Conservation (phyloP, 2,797 vertebrate genomes). For the Rachycentron canadum region DNA sequence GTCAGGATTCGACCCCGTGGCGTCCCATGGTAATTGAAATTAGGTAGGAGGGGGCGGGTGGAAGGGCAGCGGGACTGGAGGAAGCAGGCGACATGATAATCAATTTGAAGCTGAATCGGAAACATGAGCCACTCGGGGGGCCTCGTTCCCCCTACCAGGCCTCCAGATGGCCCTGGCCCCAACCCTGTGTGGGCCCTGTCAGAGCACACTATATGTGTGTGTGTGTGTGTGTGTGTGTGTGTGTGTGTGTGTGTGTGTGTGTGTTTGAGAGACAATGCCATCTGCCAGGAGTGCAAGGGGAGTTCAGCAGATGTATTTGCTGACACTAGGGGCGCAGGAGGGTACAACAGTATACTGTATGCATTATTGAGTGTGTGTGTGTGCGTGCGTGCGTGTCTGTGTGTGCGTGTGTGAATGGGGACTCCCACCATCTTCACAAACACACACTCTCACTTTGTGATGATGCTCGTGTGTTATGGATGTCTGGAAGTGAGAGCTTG, state of each 20-base stretch:
- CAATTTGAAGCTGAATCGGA: constrained; percentile 83
- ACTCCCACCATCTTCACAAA: not conserved
- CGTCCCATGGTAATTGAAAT: constrained; percentile 72
- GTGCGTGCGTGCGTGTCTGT: not conserved
- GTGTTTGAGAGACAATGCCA: constrained; percentile 67
- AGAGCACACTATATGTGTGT: constrained; percentile 24
- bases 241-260: constrained; percentile 24
- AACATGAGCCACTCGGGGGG: constrained; percentile 75
- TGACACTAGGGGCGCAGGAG: constrained; percentile 52
- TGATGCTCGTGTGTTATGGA: not conserved
- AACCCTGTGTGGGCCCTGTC: constrained; percentile 65
- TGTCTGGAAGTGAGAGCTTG: not conserved
- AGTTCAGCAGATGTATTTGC: constrained; percentile 71
- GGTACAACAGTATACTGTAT: not conserved
- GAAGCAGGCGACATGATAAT: constrained; percentile 84
- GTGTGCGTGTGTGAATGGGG: not conserved
- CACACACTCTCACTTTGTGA: not conserved
- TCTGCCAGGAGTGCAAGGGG: constrained; percentile 75
- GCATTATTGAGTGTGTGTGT: constrained; percentile 1
- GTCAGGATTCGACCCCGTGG: constrained; percentile 60
- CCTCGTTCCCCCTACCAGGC: constrained; percentile 72
- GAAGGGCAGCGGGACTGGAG: constrained; percentile 60
- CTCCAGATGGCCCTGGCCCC: constrained; percentile 80
- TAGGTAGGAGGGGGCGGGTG: constrained; percentile 35
- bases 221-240: constrained; percentile 14